Conservation (phyloP, 1,140 invertebrate species). For the Ylistrum balloti region DNA sequence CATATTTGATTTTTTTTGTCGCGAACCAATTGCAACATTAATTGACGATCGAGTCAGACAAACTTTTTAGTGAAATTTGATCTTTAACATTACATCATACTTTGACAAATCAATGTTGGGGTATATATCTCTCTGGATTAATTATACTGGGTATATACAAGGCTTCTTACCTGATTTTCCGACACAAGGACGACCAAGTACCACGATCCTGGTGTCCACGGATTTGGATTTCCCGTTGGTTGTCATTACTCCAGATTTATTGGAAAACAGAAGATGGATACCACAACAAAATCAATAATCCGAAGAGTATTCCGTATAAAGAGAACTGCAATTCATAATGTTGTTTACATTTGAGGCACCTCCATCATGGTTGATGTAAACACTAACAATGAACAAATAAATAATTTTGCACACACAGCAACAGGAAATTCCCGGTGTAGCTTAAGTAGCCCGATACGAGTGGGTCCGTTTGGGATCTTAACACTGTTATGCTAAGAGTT, state of each 20-base stretch:
- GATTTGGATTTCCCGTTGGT: conserved; percentile 22
- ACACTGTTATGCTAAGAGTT: not conserved
- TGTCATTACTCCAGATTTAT: not conserved
- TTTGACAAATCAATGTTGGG: too few species aligned
- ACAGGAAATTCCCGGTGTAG: not conserved
- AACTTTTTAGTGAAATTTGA: too few species aligned
- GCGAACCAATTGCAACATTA: too few species aligned
- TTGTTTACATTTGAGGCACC: not conserved
- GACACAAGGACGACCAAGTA: not conserved
- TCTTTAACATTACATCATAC: too few species aligned
- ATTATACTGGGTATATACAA: not conserved
- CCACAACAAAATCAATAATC: not conserved
- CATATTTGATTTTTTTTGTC: too few species aligned
- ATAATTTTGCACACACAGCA: not conserved
- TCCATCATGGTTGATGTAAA: not conserved
- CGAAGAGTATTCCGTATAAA: not conserved
- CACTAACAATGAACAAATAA: not conserved
- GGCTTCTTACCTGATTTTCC: not conserved
- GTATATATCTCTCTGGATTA: too few species aligned
- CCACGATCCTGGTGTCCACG: not conserved
- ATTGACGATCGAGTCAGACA: too few species aligned
- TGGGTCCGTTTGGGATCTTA: not conserved
- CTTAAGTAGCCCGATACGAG: not conserved
- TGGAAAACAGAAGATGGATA: not conserved
- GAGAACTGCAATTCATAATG: not conserved